Conservation (phyloP, 2,113 vertebrate genomes). For the Coturnix japonica region DNA sequence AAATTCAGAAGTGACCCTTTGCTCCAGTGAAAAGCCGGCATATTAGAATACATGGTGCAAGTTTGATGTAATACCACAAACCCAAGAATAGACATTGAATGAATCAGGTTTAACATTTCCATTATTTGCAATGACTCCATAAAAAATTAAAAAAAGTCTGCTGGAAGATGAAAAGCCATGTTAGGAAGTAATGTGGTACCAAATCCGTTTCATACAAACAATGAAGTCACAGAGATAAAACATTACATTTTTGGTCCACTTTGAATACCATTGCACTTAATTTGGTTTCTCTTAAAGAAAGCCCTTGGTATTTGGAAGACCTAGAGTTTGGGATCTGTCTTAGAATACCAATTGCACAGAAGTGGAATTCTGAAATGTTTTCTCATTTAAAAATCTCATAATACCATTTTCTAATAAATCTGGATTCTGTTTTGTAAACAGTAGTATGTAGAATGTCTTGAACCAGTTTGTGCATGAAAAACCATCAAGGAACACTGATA, state of each 20-base stretch:
- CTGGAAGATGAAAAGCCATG: background rate
- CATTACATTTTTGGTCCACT: background rate
- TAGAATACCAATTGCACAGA: background rate
- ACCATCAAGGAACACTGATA: background rate
- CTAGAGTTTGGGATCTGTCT: background rate
- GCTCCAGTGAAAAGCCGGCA: background rate
- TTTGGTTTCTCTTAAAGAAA: background rate
- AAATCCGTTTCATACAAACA: background rate
- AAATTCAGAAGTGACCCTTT: background rate
- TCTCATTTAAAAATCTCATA: background rate
- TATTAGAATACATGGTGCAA: background rate
- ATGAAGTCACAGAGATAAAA: background rate
- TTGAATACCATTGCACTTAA: background rate
- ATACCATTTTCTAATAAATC: background rate
- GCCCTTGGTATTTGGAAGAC: background rate
- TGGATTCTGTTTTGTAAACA: background rate
- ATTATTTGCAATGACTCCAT: background rate
- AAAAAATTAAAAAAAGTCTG: background rate
- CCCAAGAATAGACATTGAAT: background rate
- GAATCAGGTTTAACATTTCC: background rate
- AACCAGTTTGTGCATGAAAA: background rate
- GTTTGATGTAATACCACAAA: background rate
- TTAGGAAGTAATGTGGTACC: background rate
- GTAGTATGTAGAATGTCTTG: background rate
- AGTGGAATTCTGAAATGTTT: background rate